Base-by-base conservation (phyloP, 2,888 invertebrate species). In the Creontiades dilutus region DNA sequence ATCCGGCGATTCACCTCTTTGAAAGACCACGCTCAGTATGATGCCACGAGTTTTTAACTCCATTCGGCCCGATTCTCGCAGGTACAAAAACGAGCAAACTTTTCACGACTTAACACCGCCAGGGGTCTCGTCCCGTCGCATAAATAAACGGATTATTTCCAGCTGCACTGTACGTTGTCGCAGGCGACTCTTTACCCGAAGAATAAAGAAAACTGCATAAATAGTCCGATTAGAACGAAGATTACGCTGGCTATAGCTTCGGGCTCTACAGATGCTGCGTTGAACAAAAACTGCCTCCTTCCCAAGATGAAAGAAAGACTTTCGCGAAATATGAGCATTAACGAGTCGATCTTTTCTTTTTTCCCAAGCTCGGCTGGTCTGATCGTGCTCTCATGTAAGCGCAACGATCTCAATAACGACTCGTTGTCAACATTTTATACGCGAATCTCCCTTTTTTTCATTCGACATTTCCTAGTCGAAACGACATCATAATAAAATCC, bases 111-210 rank as follows among this genome's bases (percentile, higher is more conserved):
- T 57, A n/a, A n/a, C 5, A 57, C 7, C n/a, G 5, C 5, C 7
- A 7, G 57, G 57, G 57, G n/a, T 16, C n/a, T 16, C 5, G n/a
- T 0, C 57, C n/a, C 5, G 76, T 13, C 14, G 19, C 76, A 19
- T 76, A 76, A 76, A 76, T 76, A 76, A 37, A 27, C 23, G 16
- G 76, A 76, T 76, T 76, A 76, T 76, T 76, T 76, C 37, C 27
- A 14, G 14, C 27, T 57, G 57, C n/a, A 57, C 57, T 14, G 57
- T 76, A 27, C 27, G 27, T 23, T 37, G 76, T 27, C 27, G 37
- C 76, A 9, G 37, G 76, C 7, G 3, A 2, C 12, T 16, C 27
- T 27, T 76, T 27, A 27, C 16, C 76, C 0, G 76, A 76, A 37
- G 76, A 27, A 16, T 76, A 76, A 57, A 57, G 57, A 57, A 76